phyloP scores from a whole-genome alignment of 1,140 invertebrate species.

The Glossosoma conforme region DNA sequence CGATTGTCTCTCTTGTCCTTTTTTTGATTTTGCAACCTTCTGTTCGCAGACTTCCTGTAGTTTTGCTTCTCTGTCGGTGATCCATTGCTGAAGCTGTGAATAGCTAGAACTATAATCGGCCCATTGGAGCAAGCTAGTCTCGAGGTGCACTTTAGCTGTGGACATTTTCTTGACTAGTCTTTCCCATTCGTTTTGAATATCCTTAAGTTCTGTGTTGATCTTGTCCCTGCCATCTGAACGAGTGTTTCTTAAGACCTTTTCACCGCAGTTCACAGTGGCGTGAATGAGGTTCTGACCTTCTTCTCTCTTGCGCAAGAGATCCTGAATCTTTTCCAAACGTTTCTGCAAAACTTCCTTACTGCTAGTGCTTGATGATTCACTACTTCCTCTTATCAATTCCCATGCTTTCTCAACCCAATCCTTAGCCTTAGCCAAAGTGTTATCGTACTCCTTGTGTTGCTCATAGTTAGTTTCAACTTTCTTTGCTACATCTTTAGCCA shows the following conservation, averaged over 20 bases:
- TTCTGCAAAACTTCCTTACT: conserved; percentile 80
- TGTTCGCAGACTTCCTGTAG: conserved; percentile 89
- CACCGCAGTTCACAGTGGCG: conserved; percentile 84
- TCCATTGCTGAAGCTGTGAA: conserved; percentile 88
- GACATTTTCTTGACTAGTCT: conserved; percentile 86
- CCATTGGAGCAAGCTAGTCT: conserved; percentile 89
- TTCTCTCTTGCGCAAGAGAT: conserved; percentile 77
- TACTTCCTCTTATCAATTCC: conserved; percentile 74
- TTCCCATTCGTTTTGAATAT: conserved; percentile 91
- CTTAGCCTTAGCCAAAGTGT: conserved; percentile 72
- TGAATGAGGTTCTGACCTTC: conserved; percentile 88
- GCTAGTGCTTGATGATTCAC: conserved; percentile 70
- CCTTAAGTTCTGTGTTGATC: conserved; percentile 83
- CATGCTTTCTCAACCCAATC: conserved; percentile 87
- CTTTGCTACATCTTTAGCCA: conserved; percentile 88
- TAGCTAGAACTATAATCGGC: conserved; percentile 93
- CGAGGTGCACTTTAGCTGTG: conserved; percentile 85
- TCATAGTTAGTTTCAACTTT: conserved; percentile 88
- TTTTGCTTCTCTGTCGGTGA: conserved; percentile 90
- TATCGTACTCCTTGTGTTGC: conserved; percentile 81
- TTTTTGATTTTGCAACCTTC: conserved; percentile 73
- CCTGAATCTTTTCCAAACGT: conserved; percentile 76
- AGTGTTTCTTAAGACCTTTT: conserved; percentile 85
- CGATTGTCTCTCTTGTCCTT: conserved; percentile 56
- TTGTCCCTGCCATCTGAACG: conserved; percentile 83